Evolutionary conservation across 2,888 invertebrate species (phyloP).

Genomic region (Priocnemis perturbator): DNA sequence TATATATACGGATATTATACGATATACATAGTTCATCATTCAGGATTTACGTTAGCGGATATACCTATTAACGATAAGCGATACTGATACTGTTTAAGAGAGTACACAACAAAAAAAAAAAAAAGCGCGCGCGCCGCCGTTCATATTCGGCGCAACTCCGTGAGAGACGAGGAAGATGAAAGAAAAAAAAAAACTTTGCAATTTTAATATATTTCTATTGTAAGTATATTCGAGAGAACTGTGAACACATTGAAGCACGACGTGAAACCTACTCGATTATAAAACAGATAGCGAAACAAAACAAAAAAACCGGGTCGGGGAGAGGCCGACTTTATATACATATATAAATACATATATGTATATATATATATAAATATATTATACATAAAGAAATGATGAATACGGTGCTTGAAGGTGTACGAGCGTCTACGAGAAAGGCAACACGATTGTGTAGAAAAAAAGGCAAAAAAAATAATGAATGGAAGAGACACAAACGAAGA

Average conservation of each 20-base stretch:
- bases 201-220: conserved; percentile 71
- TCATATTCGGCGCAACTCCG: background rate
- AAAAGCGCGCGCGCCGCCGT: background rate
- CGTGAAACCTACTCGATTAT: conserved; percentile 46
- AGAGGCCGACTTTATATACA: conserved; percentile 36
- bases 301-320: conserved; percentile 11
- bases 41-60: conserved; percentile 48
- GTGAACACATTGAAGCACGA: conserved; percentile 40
- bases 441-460: no score
- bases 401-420: background rate
- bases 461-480: background rate
- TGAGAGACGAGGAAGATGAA: conserved; percentile 1
- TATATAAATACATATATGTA: conserved; percentile 40
- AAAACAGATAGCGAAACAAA: conserved; percentile 37
- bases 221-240: conserved; percentile 57
- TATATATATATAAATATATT: conserved; percentile 33
- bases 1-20: conserved; percentile 2
- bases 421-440: background rate
- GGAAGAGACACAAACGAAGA: background rate
- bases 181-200: conserved; percentile 59
- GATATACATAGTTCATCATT: conserved; percentile 22
- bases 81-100: conserved; percentile 38
- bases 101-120: background rate
- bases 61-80: conserved; percentile 39
- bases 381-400: conserved; percentile 8